Evolutionary conservation across 2,888 invertebrate genomes (phyloP).

Genomic region (Harpalus rufipes): DNA sequence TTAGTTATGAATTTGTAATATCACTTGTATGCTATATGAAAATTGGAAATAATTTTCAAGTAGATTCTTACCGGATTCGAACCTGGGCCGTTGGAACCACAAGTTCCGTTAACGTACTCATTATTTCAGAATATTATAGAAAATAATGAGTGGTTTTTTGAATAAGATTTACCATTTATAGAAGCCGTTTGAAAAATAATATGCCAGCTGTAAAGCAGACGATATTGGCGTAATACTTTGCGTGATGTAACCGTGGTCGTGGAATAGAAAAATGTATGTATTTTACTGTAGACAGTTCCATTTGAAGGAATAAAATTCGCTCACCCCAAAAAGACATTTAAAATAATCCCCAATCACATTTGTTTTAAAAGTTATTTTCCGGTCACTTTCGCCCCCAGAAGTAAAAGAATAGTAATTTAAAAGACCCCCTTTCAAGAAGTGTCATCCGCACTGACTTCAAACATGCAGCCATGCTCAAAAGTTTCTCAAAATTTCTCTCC

Average conservation of each 20-base stretch:
- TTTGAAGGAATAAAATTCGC: constrained; percentile 48
- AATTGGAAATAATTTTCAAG: too few species aligned
- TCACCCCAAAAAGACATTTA: constrained; percentile 67
- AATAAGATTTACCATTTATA: background rate
- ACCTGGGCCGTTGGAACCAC: too few species aligned
- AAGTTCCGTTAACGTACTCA: too few species aligned
- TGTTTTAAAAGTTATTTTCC: constrained; percentile 75
- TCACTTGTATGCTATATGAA: too few species aligned
- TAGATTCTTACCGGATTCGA: too few species aligned
- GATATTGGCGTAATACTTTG: constrained; percentile 28
- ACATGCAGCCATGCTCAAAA: constrained; percentile 31
- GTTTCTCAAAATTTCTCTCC: background rate
- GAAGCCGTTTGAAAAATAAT: background rate
- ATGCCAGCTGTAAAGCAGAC: background rate
- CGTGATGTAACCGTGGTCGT: constrained; percentile 17
- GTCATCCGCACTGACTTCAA: constrained; percentile 71
- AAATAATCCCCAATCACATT: constrained; percentile 75
- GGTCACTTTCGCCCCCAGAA: constrained; percentile 73
- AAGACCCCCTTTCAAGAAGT: constrained; percentile 71
- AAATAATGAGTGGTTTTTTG: background rate
- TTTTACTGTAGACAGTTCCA: constrained; percentile 40
- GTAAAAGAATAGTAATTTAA: constrained; percentile 75
- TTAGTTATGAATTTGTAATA: too few species aligned
- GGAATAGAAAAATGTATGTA: constrained; percentile 44
- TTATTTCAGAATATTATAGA: too few species aligned